These are phyloP conservation scores for Apolygus lucorum DNA, from an alignment of 1,140 invertebrate species.

Conservation along the genomic window DNA sequence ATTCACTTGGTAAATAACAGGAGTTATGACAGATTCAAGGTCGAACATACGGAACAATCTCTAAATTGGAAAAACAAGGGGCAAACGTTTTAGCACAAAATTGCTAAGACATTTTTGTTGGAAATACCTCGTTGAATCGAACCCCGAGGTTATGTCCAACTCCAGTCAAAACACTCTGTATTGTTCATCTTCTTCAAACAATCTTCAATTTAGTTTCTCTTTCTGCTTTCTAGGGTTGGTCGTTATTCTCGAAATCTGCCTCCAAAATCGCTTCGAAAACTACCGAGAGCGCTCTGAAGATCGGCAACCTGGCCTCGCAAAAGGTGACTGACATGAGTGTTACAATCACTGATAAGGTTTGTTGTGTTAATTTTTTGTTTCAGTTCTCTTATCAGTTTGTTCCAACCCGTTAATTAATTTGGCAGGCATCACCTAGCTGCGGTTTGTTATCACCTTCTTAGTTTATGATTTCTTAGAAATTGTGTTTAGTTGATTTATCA, in stretches of 20 bases:
- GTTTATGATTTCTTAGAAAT: conserved; percentile 18
- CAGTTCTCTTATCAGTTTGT: conserved; percentile 19
- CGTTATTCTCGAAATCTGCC: conserved; percentile 76
- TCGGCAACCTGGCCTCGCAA: conserved; percentile 72
- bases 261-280: conserved; percentile 78
- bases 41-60: no score
- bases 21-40: no score
- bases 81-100: no score
- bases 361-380: conserved; percentile 20
- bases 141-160: no score
- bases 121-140: no score
- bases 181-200: background rate
- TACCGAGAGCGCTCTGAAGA: conserved; percentile 76
- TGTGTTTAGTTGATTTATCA: conserved; percentile 28
- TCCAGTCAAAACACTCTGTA: background rate
- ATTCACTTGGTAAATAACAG: no score
- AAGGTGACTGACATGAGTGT: conserved; percentile 61
- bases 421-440: background rate
- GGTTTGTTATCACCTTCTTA: background rate
- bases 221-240: conserved; percentile 63
- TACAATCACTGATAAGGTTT: conserved; percentile 53
- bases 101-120: no score
- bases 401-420: no score
- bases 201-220: background rate
- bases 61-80: no score